Conservation (phyloP, 2,888 invertebrate species). For the Agrotis puta region DNA sequence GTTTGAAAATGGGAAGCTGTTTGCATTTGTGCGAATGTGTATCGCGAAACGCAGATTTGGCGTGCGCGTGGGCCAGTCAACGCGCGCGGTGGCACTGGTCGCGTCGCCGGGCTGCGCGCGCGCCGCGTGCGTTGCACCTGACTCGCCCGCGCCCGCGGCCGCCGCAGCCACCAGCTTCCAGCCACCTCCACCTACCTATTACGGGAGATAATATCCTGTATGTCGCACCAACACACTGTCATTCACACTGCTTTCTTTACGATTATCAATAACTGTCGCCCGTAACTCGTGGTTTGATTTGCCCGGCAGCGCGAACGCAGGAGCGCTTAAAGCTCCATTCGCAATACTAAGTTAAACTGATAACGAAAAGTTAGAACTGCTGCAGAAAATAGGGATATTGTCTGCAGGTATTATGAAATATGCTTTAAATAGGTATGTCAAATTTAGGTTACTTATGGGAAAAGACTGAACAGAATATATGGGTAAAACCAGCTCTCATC, state of each 20-base stretch:
- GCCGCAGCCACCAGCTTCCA: conserved; percentile 72
- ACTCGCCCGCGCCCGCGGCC: conserved; percentile 76
- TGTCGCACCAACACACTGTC: conserved; percentile 66
- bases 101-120: conserved; percentile 53
- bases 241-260: conserved; percentile 64
- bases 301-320: neutral
- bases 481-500: neutral
- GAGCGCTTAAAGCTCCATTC: conserved; percentile 9
- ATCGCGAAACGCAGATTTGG: conserved; percentile 81
- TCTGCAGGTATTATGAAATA: neutral
- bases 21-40: conserved; percentile 74
- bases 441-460: neutral
- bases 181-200: conserved; percentile 72
- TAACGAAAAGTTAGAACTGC: neutral
- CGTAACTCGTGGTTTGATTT: conserved; percentile 12
- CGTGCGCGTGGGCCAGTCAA: conserved; percentile 86
- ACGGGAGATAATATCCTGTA: conserved; percentile 68
- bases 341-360: conserved; percentile 7
- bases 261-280: conserved; percentile 30
- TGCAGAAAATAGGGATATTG: no score
- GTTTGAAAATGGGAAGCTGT: conserved; percentile 74
- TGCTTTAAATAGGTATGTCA: neutral
- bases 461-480: neutral
- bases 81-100: conserved; percentile 87
- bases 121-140: conserved; percentile 85